Percentiles rank a stretch among this genome's conserved stretches.
Evolutionary conservation across 2,888 invertebrate genomes (phyloP).

Genomic region (Thysanoteuthis rhombus): DNA sequence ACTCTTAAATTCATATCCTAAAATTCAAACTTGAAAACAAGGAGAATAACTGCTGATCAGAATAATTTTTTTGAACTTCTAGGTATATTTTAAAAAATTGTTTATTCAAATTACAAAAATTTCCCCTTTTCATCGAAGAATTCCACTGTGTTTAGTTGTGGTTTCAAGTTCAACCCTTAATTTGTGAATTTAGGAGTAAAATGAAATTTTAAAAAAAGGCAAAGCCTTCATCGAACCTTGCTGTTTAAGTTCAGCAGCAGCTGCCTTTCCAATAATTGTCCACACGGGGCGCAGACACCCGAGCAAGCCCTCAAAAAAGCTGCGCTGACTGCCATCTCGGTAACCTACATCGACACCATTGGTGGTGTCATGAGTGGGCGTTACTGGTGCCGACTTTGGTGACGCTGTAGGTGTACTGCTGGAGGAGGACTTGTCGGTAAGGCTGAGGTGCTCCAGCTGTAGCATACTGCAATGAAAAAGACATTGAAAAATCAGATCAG

Average conservation of each 20-base stretch:
- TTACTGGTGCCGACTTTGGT: slow-evolving; percentile 61
- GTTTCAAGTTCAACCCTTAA: too few species aligned
- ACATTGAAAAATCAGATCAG: not conserved
- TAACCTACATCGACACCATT: slow-evolving; percentile 58
- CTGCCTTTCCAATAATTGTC: slow-evolving; percentile 84
- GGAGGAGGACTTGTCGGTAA: slow-evolving; percentile 53
- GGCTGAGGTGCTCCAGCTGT: slow-evolving; percentile 61
- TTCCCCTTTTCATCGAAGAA: too few species aligned
- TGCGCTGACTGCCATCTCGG: slow-evolving; percentile 55
- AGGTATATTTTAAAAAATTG: too few species aligned
- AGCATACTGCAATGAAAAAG: slow-evolving; percentile 59
- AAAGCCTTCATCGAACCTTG: slow-evolving; percentile 46
- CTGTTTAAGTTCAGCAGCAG: slow-evolving; percentile 63
- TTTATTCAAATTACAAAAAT: too few species aligned
- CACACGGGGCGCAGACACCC: slow-evolving; percentile 89
- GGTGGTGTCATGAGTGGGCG: slow-evolving; percentile 52
- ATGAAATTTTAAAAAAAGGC: not conserved
- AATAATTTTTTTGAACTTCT: too few species aligned
- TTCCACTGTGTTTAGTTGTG: too few species aligned
- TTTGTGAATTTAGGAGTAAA: not conserved
- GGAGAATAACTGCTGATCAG: too few species aligned
- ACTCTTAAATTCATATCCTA: too few species aligned
- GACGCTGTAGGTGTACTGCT: slow-evolving; percentile 50
- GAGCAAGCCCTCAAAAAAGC: slow-evolving; percentile 75
- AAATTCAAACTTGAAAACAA: too few species aligned